phyloP scores from a whole-genome alignment of 53 echinoderm and acorn worm species.

The Apostichopus leukothele region DNA sequence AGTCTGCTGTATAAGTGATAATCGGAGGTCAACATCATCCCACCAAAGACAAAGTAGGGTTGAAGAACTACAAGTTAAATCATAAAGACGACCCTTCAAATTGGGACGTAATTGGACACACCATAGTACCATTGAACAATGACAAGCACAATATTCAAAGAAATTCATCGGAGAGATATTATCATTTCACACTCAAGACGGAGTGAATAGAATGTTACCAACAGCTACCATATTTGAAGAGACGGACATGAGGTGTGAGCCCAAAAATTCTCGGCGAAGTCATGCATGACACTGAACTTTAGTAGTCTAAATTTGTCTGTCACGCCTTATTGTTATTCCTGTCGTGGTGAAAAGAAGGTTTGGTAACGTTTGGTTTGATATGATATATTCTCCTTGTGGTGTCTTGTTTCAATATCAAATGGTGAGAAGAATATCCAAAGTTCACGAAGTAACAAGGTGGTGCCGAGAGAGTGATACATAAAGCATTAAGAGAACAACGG shows the following conservation, averaged over 20 bases:
- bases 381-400: not conserved
- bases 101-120: not conserved
- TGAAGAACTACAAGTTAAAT: too few species aligned
- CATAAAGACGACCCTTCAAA: not conserved
- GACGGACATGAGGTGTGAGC: not conserved
- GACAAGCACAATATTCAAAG: not conserved
- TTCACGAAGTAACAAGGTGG: not conserved
- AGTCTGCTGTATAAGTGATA: too few species aligned
- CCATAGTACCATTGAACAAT: not conserved
- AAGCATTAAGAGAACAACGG: too few species aligned
- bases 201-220: not conserved
- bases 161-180: not conserved
- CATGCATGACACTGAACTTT: not conserved
- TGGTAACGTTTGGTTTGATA: too few species aligned
- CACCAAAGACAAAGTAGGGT: too few species aligned
- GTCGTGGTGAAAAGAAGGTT: not conserved
- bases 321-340: not conserved
- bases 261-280: not conserved
- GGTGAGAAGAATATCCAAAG: not conserved
- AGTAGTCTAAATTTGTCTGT: not conserved
- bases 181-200: not conserved
- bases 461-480: not conserved
- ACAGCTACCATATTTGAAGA: not conserved
- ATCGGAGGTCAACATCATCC: too few species aligned
- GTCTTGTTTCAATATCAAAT: not conserved